phyloP scores from a whole-genome alignment of 2,113 vertebrate species.

The Pheucticus melanocephalus region DNA sequence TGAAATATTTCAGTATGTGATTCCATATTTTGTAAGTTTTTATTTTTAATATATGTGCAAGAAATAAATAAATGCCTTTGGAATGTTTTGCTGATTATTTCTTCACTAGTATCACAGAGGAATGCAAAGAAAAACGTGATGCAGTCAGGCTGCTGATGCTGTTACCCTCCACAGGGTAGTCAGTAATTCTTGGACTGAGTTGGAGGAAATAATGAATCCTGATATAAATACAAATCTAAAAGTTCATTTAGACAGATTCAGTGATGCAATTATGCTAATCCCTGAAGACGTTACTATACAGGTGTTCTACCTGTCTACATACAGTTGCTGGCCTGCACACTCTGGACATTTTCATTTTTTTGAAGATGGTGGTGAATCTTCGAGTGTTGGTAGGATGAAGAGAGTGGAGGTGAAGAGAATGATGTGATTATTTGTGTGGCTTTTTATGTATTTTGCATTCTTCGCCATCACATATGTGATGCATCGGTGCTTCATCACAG shows the following conservation, averaged over 20 bases:
- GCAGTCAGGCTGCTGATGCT: background rate
- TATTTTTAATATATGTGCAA: background rate
- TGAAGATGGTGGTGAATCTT: background rate
- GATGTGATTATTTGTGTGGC: background rate
- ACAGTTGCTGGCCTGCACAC: background rate
- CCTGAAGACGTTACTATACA: background rate
- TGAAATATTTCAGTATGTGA: background rate
- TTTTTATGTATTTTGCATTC: accelerated
- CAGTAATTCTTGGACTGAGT: background rate
- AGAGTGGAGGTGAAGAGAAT: background rate
- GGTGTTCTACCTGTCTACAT: background rate
- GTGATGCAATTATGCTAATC: background rate
- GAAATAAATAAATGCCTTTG: conserved; percentile 9
- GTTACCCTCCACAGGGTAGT: background rate
- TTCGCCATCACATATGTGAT: accelerated
- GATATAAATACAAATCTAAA: background rate
- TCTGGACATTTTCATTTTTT: background rate
- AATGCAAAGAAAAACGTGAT: background rate
- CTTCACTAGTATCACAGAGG: background rate
- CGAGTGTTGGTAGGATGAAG: accelerated
- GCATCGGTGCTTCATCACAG: background rate
- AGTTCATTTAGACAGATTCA: background rate
- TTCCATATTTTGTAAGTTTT: background rate
- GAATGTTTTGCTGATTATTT: background rate
- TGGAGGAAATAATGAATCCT: background rate